These are phyloP conservation scores for Trissolcus basalis DNA, from an alignment of 1,140 invertebrate species.

Conservation along the genomic window DNA sequence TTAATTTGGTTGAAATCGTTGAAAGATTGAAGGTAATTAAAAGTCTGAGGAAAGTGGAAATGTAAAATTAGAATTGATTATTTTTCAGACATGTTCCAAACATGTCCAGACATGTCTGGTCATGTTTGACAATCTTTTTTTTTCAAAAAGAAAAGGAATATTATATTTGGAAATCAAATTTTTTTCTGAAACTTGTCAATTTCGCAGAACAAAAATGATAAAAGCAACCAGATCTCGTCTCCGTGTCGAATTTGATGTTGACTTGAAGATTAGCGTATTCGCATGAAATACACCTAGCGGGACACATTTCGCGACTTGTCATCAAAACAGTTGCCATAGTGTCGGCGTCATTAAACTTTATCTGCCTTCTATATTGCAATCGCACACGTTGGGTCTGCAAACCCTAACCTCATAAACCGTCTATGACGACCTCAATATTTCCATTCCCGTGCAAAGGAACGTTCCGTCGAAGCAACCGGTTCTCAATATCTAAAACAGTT, in stretches of 20 bases:
- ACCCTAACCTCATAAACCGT: conserved; percentile 39
- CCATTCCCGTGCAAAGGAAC: conserved; percentile 44
- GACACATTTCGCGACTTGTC: conserved; percentile 43
- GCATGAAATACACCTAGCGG: conserved; percentile 16
- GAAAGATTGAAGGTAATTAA: too few relatives aligned
- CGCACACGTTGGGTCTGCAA: conserved; percentile 19
- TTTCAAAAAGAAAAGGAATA: too few relatives aligned
- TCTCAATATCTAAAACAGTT: too few relatives aligned
- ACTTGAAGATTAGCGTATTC: conserved; percentile 28
- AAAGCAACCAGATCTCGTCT: conserved; percentile 14
- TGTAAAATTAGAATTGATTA: too few relatives aligned
- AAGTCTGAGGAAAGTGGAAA: too few relatives aligned
- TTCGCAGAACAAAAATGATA: background rate
- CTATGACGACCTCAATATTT: conserved; percentile 39
- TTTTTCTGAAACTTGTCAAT: too few relatives aligned
- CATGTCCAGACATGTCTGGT: too few relatives aligned
- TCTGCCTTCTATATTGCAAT: conserved; percentile 38
- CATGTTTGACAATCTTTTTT: too few relatives aligned
- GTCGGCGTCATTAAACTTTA: conserved; percentile 42
- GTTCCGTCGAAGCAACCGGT: too few relatives aligned
- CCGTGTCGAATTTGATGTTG: conserved; percentile 18
- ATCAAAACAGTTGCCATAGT: conserved; percentile 30
- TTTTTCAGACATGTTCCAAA: too few relatives aligned
- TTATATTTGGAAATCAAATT: too few relatives aligned
- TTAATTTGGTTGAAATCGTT: too few relatives aligned